Evolutionary conservation across 2,888 invertebrate species (phyloP), one percentile per base, ranked within the genome.

Genomic region (Helleia helle): DNA sequence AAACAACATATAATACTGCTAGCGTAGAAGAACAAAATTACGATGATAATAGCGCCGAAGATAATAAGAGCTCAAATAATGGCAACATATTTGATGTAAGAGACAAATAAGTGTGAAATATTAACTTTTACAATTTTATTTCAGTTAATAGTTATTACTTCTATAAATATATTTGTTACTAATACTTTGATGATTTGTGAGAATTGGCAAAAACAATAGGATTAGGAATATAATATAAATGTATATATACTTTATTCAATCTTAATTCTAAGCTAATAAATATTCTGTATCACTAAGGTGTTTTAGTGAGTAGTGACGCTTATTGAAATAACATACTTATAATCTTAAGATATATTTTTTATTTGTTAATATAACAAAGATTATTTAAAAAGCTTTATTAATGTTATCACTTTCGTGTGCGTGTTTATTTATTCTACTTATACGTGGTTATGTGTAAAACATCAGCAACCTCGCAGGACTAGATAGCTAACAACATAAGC

Each of bases 21-120:
- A 63, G 61, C 26, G 57, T 71, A 31, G 57, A 70, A 24, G 55
- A 68, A 13, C 60, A 62, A 12, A 17, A 24, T 8, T 39, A 39
- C 15, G 24, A 26, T 6, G 26, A 31, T 26, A 31, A 17, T 13
- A 40, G 31, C 24, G 25, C 24, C 24, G 25, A 40, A 26, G 15
- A 40, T 15, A 8, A 40, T 40, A 14, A 40, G 15, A 30, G 15
- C 25, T 11, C 9, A 18, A 25, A 30, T 30, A 40, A 12, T 7
- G 22, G 18, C 18, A 12, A 3, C 12, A 18, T 6, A 9, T 34
- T 34, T 34, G 18, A 18, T 22, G 34, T 34, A 34, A 34, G 34
- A 18, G 4, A 7, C 17, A 18, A 31, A 18, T 18, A 11, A 12
- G 18, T 34, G 11, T 31, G 17, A 18, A 18, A 31, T 5, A 17